Evolutionary conservation across 2,797 vertebrate species (phyloP), one percentile per base, ranked within the genome.

Genomic region (Chromobotia macracanthus): DNA sequence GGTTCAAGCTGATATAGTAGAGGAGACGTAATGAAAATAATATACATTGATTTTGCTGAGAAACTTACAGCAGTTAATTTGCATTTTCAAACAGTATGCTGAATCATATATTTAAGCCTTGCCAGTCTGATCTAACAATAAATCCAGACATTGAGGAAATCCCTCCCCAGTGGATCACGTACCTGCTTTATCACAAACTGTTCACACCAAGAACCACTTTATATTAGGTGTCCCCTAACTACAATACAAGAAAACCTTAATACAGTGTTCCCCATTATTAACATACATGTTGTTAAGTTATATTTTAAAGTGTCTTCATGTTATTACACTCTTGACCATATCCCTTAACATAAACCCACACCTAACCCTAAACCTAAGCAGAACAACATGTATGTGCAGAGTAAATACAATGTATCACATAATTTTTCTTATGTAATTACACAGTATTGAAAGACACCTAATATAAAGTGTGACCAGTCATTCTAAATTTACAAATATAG

Each of bases 11-110:
- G 90, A 91, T 92, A 87, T 89, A 87, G 87, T 84, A 85, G 91
- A 90, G 89, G 89, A 90, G 91, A 92, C 91, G 90, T 90, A 89
- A 91, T 92, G 91, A 93, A 93, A 93, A 91, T 92, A 89, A 92
- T 92, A 91, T 89, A 86, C 91, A 94, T 92, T 92, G 92, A 94
- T 92, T 93, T 88, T 89, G 86, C 87, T 84, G 69, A 87, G 90
- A 90, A 92, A 93, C 92, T 93, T 92, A 93, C 91, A 91, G 91
- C 86, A 80, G 82, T 84, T 87, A 78, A 91, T 94, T 91, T 93
- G 83, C 91, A 93, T 93, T 91, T 88, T 87, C 90, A 86, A 90
- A 68, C 82, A 58, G 50, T 35, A 4, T 73, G 67, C 72, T 85
- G 79, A 81, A 73, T 85, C 79, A 81, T 55, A 73, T 41, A 44